A percentile compares a stretch with the other conserved stretches of the same genome.
These are phyloP conservation scores for Drosophila arizonae DNA, from an alignment of 1,140 invertebrate species.

Conservation along the genomic window DNA sequence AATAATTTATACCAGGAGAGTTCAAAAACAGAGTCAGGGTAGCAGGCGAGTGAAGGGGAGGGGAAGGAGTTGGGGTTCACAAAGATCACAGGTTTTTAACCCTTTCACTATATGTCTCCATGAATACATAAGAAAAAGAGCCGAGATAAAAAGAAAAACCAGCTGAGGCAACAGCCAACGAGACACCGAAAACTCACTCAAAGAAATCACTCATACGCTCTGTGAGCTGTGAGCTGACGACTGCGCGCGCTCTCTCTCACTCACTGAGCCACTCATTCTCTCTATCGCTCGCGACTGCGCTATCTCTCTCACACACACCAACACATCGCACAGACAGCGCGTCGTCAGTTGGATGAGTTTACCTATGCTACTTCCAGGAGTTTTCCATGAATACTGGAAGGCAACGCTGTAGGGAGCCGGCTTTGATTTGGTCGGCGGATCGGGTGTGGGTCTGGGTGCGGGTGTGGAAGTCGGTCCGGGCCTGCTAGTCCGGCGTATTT, in stretches of 20 bases:
- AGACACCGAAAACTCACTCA: conserved; percentile 34
- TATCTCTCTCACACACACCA: conserved; percentile 32
- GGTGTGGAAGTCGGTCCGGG: background rate
- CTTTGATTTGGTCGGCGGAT: conserved; percentile 7
- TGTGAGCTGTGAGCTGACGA: conserved; percentile 12
- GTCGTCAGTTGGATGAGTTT: conserved; percentile 58
- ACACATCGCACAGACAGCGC: conserved; percentile 54
- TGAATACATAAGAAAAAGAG: conserved; percentile 57
- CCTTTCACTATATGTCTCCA: conserved; percentile 74
- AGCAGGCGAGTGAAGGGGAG: background rate
- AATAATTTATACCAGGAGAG: conserved; percentile 75
- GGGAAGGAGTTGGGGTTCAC: background rate
- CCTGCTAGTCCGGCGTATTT: conserved; percentile 19
- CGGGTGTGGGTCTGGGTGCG: background rate
- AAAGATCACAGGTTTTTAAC: conserved; percentile 77
- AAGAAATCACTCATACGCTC: conserved; percentile 67
- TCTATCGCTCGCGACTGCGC: conserved; percentile 31
- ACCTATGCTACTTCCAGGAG: conserved; percentile 3
- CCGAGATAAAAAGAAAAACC: conserved; percentile 32
- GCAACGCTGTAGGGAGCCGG: conserved; percentile 21
- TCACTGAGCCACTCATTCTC: conserved; percentile 3
- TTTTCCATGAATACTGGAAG: conserved; percentile 43
- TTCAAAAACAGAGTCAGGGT: conserved; percentile 28
- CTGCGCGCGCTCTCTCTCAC: conserved; percentile 18
- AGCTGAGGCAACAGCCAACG: background rate